Base-by-base conservation (phyloP, 2,797 vertebrate genomes). In the Poeciliopsis gracilis region DNA sequence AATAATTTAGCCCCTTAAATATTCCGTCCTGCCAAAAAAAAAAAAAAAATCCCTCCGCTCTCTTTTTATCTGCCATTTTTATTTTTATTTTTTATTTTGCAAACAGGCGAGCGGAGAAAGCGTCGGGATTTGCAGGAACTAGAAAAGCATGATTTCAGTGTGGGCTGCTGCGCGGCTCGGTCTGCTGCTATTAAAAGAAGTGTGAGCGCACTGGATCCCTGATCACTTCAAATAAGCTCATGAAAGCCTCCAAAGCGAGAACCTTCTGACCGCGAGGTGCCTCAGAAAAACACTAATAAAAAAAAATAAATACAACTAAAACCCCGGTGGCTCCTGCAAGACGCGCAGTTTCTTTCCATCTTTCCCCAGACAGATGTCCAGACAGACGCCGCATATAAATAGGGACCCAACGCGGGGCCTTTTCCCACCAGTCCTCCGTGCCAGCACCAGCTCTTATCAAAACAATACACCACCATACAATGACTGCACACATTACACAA, bases 321-420 rank as follows among this genome's bases (percentile, higher is more conserved):
- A 69, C 83, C 82, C 57, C 53, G 61, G 57, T 78, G 77, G 51
- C 46, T 85, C 72, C 41, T 7, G 36, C 75, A 78, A 81, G 86
- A 79, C 84, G 89, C 86, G 88, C 84, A 88, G 84, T 80, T 87
- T 94, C 86, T 92, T 84, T 3, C 85, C 85, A 85, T 92, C 88
- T 85, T 87, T 87, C 88, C 74, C 90, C 72, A 93, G 92, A 95
- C 94, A 92, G 89, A 93, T 88, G 90, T 91, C 90, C 93, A 93
- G 93, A 94, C 92, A 94, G 92, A 92, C 90, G 89, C 87, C 90
- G 93, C 93, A 95, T 92, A 93, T 90, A 90, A 94, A 94, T 89
- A 91, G 90, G 89, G 90, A 87, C 87, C 91, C 80, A 92, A 91
- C 77, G 93, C 75, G 70, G 86, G 94, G 90, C 93, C 90, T 93